phyloP scores from a whole-genome alignment of 1,140 invertebrate genomes.

The Phenacoccus solenopsis region DNA sequence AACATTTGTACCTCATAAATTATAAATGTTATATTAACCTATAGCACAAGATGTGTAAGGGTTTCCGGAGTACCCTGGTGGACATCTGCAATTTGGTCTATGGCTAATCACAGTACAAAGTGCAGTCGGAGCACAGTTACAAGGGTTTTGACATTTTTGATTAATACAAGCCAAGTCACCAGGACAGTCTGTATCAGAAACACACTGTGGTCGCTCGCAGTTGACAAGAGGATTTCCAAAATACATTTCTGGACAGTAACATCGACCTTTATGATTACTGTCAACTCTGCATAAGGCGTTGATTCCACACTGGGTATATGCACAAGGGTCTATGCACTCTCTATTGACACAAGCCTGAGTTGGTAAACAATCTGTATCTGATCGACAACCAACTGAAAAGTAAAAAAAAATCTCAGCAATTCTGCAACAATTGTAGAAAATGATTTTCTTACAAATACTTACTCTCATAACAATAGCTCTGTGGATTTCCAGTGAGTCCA shows the following conservation, averaged over 20 bases:
- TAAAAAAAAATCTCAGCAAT: slow-evolving; percentile 21
- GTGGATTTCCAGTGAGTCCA: slow-evolving; percentile 71
- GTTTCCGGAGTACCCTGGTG: slow-evolving; percentile 67
- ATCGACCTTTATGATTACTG: slow-evolving; percentile 57
- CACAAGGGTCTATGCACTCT: slow-evolving; percentile 68
- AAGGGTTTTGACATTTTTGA: slow-evolving; percentile 64
- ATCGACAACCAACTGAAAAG: slow-evolving; percentile 62
- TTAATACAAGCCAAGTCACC: slow-evolving; percentile 58
- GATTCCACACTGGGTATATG: slow-evolving; percentile 63
- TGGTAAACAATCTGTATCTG: slow-evolving; percentile 67
- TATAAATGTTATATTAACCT: slow-evolving; percentile 35
- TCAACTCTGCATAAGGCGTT: slow-evolving; percentile 64
- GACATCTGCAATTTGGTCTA: slow-evolving; percentile 61
- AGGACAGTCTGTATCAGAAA: slow-evolving; percentile 54
- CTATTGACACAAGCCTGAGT: slow-evolving; percentile 71
- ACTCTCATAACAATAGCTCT: slow-evolving; percentile 62
- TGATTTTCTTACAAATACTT: too few species aligned
- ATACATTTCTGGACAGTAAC: slow-evolving; percentile 61
- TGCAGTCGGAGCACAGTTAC: slow-evolving; percentile 53
- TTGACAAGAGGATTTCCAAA: slow-evolving; percentile 57
- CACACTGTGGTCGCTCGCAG: slow-evolving; percentile 67
- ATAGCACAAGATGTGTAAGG: slow-evolving; percentile 49
- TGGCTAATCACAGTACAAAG: slow-evolving; percentile 66
- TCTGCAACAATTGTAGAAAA: background rate
- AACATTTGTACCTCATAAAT: background rate